Evolutionary conservation across 1,140 invertebrate species (phyloP), one percentile per base, ranked within the genome.

Genomic region (Diabrotica virgifera): DNA sequence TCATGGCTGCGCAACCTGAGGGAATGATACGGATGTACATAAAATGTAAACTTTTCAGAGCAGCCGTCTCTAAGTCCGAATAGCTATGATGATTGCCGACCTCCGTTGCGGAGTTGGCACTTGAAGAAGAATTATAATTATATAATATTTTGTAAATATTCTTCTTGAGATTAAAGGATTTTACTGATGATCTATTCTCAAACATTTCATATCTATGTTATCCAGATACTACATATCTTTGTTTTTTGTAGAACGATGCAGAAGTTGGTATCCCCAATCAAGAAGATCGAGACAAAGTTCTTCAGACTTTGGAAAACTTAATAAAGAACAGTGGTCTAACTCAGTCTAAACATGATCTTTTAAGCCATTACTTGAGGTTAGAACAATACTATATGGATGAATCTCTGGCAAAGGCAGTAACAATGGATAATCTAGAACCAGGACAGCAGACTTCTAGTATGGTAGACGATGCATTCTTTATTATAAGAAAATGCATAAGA

Each of bases 401-500:
- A 80, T 98, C 95, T 76, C 90, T 98, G 0, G 86, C 89, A 37
- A 99, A 99, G 80, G 97, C 96, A 14, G 86, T 99, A 52, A 87
- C 87, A 64, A 88, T 98, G 85, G 95, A 98, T 74, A 83, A 82
- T 0, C 79, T 90, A 46, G 89, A 89, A 66, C 78, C 81, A 58
- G 65, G 74, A 3, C 86, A 90, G 56, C 84, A 90, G 64, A 93
- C 89, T 5, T 97, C 96, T 0, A 96, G 92, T 71, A 90, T 99
- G 82, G 90, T 99, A 0, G 97, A 99, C 80, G 96, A 99, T 83
- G 90, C 97, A 5, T 99, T 99, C 80, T 99, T 96, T 77, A 96
- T 99, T 68, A 87, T 98, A 0, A 92, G 95, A 71, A 99, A 99
- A 82, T 96, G 94, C 76, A 91, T 98, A 40, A 91, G 92, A 73